Evolutionary conservation across 1,140 invertebrate genomes (phyloP).

Genomic region (Drosophila pseudoananassae): DNA sequence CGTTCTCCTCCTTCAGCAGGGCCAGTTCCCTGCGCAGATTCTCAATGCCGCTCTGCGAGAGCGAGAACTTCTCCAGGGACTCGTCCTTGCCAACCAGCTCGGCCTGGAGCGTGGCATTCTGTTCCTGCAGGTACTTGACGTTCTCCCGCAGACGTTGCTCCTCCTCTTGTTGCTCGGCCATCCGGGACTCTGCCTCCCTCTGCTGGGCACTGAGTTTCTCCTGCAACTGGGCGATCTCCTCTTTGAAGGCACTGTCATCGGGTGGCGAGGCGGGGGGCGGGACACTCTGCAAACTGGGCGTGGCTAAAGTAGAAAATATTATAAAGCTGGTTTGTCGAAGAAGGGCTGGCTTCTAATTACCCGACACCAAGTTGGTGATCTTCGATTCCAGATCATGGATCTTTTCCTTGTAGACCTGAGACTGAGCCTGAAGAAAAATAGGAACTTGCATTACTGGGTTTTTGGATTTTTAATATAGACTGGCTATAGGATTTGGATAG

Average conservation of each 20-base stretch:
- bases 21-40: slow-evolving; percentile 68
- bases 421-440: slow-evolving; percentile 64
- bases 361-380: slow-evolving; percentile 72
- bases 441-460: not conserved
- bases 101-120: slow-evolving; percentile 67
- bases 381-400: slow-evolving; percentile 84
- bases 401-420: slow-evolving; percentile 81
- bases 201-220: slow-evolving; percentile 69
- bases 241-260: slow-evolving; percentile 54
- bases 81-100: slow-evolving; percentile 73
- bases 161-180: slow-evolving; percentile 76
- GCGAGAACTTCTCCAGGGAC: slow-evolving; percentile 75
- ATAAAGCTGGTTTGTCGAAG: not conserved
- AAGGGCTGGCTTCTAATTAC: slow-evolving; percentile 22
- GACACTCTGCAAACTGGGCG: slow-evolving; percentile 55
- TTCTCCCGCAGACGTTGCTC: slow-evolving; percentile 81
- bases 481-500: not conserved
- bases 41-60: slow-evolving; percentile 73
- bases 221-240: slow-evolving; percentile 82
- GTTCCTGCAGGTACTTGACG: slow-evolving; percentile 84
- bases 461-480: not conserved
- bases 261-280: slow-evolving; percentile 32
- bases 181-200: slow-evolving; percentile 53
- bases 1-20: slow-evolving; percentile 74
- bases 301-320: slow-evolving; percentile 18